Percentiles rank a stretch among this genome's conserved stretches.
Conservation (phyloP, 2,113 vertebrate genomes). For the Bothrops jararaca region DNA sequence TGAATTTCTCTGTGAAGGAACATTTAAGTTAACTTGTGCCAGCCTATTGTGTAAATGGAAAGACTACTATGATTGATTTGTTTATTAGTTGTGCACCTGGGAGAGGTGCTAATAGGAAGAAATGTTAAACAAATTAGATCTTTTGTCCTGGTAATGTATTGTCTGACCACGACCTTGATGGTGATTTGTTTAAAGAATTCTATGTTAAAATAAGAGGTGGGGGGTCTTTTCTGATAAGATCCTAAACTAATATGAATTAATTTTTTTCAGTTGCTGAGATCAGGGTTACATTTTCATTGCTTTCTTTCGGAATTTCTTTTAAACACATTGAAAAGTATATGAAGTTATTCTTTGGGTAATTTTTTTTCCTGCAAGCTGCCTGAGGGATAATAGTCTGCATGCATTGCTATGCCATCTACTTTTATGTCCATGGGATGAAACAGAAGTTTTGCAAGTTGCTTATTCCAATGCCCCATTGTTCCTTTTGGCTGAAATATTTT, state of each 20-base stretch:
- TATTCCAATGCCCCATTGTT: not conserved
- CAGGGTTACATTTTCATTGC: not conserved
- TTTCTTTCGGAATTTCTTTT: not conserved
- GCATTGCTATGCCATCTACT: not conserved
- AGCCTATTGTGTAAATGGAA: not conserved
- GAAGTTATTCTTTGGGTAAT: not conserved
- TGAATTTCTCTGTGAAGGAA: not conserved
- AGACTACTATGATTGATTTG: not conserved
- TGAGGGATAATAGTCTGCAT: not conserved
- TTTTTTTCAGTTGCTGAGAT: not conserved
- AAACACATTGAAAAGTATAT: not conserved
- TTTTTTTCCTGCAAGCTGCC: not conserved
- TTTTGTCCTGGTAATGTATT: not conserved
- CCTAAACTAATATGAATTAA: not conserved
- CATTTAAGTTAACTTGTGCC: not conserved
- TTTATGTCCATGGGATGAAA: not conserved
- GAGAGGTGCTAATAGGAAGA: not conserved
- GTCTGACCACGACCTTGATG: not conserved
- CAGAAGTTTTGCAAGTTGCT: not conserved
- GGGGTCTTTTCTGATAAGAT: not conserved
- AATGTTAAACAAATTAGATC: not conserved
- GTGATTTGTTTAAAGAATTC: not conserved
- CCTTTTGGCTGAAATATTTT: not conserved
- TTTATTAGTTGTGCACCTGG: not conserved
- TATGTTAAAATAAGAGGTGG: not conserved